Conservation (phyloP, 1,140 invertebrate species). For the Drepana arcuata region DNA sequence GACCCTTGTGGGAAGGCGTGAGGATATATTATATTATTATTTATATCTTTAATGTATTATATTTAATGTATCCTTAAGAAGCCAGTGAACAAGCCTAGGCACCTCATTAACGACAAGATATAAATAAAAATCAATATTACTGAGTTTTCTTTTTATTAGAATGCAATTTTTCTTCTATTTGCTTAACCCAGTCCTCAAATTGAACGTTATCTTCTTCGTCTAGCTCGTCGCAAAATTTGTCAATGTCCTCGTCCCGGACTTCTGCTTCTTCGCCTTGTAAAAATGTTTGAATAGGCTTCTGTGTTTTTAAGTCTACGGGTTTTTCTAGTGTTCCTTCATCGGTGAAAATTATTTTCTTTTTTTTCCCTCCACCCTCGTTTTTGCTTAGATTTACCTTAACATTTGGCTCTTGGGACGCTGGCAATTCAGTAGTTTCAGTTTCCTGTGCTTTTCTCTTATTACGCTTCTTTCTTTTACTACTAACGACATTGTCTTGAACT, state of each 20-base stretch:
- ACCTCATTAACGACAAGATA: no score
- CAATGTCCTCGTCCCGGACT: conserved; percentile 56
- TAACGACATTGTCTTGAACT: background rate
- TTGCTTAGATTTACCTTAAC: conserved; percentile 19
- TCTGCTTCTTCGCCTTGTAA: conserved; percentile 26
- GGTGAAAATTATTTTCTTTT: conserved; percentile 13
- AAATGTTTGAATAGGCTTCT: no score
- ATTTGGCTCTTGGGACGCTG: background rate
- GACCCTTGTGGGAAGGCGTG: no score
- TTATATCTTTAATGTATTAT: no score
- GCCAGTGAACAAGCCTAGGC: no score
- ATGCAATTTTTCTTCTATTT: conserved; percentile 46
- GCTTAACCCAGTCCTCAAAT: conserved; percentile 54
- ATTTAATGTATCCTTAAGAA: no score
- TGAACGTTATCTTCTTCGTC: conserved; percentile 50
- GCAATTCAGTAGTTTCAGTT: background rate
- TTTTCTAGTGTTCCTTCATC: conserved; percentile 4
- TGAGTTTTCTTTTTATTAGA: conserved; percentile 35
- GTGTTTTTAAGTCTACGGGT: background rate
- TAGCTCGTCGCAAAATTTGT: conserved; percentile 56
- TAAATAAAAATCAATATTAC: conserved; percentile 11
- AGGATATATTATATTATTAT: no score
- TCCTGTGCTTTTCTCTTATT: background rate
- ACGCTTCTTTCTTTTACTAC: background rate
- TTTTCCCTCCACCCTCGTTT: conserved; percentile 2